Conservation (phyloP, 2,797 vertebrate genomes). For the Kryptolebias ocellatus region DNA sequence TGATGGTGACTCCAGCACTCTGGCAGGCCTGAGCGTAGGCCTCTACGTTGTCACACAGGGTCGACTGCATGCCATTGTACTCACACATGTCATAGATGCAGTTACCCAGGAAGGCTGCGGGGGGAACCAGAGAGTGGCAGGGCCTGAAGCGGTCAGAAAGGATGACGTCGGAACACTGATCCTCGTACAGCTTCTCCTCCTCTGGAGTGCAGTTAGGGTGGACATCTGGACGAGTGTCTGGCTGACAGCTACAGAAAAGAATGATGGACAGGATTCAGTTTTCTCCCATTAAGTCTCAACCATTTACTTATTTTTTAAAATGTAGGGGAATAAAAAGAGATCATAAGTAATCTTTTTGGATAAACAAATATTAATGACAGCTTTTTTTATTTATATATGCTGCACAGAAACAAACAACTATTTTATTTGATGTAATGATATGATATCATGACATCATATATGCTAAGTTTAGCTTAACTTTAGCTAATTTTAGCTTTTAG, state of each 20-base stretch:
- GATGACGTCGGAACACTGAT: slow-evolving; percentile 71
- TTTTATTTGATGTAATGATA: no score
- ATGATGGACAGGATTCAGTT: no score
- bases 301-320: no score
- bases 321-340: no score
- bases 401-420: no score
- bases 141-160: slow-evolving; percentile 71
- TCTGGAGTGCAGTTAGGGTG: slow-evolving; percentile 67
- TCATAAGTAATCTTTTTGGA: no score
- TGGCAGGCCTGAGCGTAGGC: slow-evolving; percentile 84
- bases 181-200: slow-evolving; percentile 57
- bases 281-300: no score
- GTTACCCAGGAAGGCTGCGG: slow-evolving; percentile 68
- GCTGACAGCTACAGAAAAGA: slow-evolving; percentile 63
- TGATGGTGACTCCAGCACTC: slow-evolving; percentile 76
- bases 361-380: no score
- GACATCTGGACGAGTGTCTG: slow-evolving; percentile 72
- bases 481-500: no score
- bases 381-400: no score
- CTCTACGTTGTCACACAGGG: slow-evolving; percentile 83
- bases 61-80: slow-evolving; percentile 82
- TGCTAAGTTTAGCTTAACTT: no score
- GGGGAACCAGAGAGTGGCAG: slow-evolving; percentile 75
- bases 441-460: no score
- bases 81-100: slow-evolving; percentile 85